A percentile compares a stretch with the other conserved stretches of the same genome.
Evolutionary conservation across 2,113 vertebrate genomes (phyloP).

Genomic region (Ranitomeya imitator): DNA sequence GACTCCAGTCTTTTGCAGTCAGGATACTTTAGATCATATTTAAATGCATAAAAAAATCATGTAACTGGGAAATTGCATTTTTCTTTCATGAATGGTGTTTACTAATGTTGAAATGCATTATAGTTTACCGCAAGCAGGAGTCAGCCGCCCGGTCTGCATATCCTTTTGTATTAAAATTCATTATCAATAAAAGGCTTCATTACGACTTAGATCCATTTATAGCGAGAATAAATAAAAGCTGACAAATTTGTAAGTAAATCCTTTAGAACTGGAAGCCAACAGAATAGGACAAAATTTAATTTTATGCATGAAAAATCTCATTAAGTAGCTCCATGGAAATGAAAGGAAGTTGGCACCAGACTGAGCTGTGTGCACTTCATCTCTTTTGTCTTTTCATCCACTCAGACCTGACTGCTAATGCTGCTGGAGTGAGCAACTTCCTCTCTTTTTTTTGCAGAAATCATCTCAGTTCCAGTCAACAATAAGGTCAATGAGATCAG

Average conservation of each 20-base stretch:
- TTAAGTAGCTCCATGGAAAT: conserved; percentile 68
- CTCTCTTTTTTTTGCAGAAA: conserved; percentile 13
- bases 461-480: conserved; percentile 25
- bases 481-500: conserved; percentile 50
- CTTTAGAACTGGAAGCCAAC: conserved; percentile 65
- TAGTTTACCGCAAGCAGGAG: conserved; percentile 54
- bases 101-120: conserved; percentile 42
- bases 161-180: conserved; percentile 62
- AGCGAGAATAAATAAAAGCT: conserved; percentile 70
- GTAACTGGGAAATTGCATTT: conserved; percentile 38
- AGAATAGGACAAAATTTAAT: conserved; percentile 71
- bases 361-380: conserved; percentile 13
- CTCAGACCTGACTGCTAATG: neutral
- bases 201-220: conserved; percentile 63
- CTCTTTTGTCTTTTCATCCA: neutral
- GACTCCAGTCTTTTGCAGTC: conserved; percentile 4
- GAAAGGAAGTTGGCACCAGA: conserved; percentile 61
- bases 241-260: conserved; percentile 68
- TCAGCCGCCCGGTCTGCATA: conserved; percentile 46
- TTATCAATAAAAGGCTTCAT: conserved; percentile 67
- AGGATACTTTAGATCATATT: conserved; percentile 35
- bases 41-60: conserved; percentile 51
- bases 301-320: conserved; percentile 75
- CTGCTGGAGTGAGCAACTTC: neutral
- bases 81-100: conserved; percentile 25